Evolutionary conservation across 2,888 invertebrate genomes (phyloP), one percentile per base, ranked within the genome.

Genomic region (Euclidia mi): DNA sequence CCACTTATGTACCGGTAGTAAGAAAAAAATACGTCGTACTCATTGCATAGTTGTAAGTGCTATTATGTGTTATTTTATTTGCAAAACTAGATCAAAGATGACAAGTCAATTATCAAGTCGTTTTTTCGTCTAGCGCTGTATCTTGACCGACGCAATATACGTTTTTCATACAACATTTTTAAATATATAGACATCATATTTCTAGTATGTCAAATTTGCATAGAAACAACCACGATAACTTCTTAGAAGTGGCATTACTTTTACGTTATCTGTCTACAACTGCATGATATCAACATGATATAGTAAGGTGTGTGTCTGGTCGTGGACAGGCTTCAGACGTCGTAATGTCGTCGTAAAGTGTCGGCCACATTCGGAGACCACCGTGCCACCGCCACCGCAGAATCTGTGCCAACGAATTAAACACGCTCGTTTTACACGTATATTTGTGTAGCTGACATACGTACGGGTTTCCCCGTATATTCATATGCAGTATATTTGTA

Each of bases 341-440:
- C 53, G 63, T 79, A 78, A 78, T 68, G 75, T 75, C 65, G 57
- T 73, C 71, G 66, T 80, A 75, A 80, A 76, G 46, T 71, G 73
- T 74, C 73, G 47, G 64, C 45, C 59, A 63, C 60, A 48, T 43
- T 49, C 58, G 56, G 48, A 68, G 70, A 71, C 77, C 71, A 77
- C 79, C 71, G 60, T 64, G 51, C 70, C 71, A 68, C 73, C 68
- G 60, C 69, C 51, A 37, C 51, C 29, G 38, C 32, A 41, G 50
- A 65, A 65, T 52, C 65, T 46, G 59, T 71, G 74, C 69, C 76
- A 73, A 70, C 46, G 31, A 47, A 46, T 49, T 42, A 52, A 60
- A 28, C 42, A 44, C 25, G 17, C 6, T 31, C 17, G 43, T 11
- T 42, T 12, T 61, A 57, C 43, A 35, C 43, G 12, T 53, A 29